Percentiles rank a stretch among this genome's conserved stretches.
phyloP scores from a whole-genome alignment of 2,797 vertebrate species.

The Poecile montanus region DNA sequence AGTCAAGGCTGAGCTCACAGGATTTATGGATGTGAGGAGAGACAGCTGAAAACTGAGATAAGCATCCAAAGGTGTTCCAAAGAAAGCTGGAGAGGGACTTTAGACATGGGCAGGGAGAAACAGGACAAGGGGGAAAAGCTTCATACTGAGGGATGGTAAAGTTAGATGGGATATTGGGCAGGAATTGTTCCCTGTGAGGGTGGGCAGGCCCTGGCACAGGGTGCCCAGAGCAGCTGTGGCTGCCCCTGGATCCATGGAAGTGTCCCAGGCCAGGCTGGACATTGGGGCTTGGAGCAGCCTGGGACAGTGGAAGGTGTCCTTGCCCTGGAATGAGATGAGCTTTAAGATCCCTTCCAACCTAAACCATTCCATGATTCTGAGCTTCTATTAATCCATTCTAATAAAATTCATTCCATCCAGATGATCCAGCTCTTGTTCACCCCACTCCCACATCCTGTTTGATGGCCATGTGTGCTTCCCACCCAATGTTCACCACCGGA shows the following conservation, averaged over 20 bases:
- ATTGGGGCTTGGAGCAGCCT: accelerated
- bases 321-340: background rate
- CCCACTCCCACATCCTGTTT: background rate
- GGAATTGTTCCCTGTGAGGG: accelerated
- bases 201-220: background rate
- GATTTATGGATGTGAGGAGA: background rate
- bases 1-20: background rate
- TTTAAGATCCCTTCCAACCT: background rate
- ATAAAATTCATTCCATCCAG: background rate
- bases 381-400: background rate
- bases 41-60: background rate
- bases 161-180: background rate
- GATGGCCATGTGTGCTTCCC: background rate
- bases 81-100: background rate
- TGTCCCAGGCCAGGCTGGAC: accelerated
- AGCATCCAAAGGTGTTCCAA: background rate
- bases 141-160: background rate
- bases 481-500: background rate
- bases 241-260: background rate
- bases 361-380: background rate
- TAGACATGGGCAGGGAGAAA: background rate
- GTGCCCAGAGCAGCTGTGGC: background rate
- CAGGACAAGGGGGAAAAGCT: background rate
- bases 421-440: background rate
- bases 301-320: background rate